phyloP scores from a whole-genome alignment of 2,113 vertebrate species.

The Tupaia chinensis region DNA sequence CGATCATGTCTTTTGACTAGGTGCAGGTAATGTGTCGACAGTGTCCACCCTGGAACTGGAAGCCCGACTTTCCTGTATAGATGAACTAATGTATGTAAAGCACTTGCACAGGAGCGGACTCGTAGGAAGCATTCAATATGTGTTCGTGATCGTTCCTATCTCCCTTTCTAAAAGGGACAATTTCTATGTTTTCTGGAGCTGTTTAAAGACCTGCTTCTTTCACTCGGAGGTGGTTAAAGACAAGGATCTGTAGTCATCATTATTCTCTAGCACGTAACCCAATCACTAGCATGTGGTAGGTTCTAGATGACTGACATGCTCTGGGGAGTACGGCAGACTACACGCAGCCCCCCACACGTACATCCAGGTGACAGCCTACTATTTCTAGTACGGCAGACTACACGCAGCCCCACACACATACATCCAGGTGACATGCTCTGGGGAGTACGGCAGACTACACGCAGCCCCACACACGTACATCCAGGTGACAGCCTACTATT shows the following conservation, averaged over 20 bases:
- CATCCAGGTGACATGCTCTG: accelerated
- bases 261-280: neutral
- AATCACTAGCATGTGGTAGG: no score
- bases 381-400: neutral
- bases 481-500: neutral
- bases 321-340: no score
- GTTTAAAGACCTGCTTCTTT: neutral
- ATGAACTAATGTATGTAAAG: neutral
- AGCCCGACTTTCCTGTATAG: neutral
- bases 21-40: neutral
- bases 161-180: neutral
- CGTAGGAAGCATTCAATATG: neutral
- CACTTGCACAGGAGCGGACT: neutral
- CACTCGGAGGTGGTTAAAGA: neutral
- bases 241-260: neutral
- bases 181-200: neutral
- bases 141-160: neutral
- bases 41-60: neutral
- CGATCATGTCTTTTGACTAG: neutral
- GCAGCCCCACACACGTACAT: neutral
- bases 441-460: no score
- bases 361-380: accelerated
- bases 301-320: neutral
- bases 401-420: neutral
- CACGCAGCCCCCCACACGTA: neutral